phyloP scores from a whole-genome alignment of 2,113 vertebrate genomes.

The Aleadryas rufinucha region DNA sequence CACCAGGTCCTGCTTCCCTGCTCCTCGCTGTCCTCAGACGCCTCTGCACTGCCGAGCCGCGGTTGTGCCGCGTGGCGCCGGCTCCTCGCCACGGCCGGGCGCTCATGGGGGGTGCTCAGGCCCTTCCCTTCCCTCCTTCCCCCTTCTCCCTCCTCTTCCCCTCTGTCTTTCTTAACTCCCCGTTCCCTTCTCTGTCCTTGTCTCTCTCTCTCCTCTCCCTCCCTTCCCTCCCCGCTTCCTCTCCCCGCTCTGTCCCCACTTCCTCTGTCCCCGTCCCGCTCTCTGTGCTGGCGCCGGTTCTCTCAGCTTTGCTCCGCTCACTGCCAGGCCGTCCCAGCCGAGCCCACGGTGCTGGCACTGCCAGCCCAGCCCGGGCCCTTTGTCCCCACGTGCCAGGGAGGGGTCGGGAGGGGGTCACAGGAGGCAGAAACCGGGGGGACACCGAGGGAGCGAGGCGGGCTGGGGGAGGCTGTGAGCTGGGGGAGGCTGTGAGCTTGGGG shows the following conservation, averaged over 20 bases:
- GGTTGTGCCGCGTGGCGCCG: background rate
- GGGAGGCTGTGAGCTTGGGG: background rate
- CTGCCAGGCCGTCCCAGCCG: background rate
- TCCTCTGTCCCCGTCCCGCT: background rate
- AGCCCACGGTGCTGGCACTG: background rate
- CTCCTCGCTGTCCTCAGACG: background rate
- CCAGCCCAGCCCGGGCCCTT: background rate
- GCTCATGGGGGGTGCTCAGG: background rate
- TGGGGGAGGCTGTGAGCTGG: background rate
- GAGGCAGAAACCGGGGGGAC: background rate
- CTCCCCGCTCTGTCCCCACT: accelerated
- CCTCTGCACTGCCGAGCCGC: background rate
- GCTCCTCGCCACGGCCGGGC: accelerated
- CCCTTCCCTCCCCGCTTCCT: background rate
- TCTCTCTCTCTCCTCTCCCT: too few relatives aligned
- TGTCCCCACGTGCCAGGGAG: accelerated
- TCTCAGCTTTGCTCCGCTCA: background rate
- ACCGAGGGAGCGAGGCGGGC: accelerated
- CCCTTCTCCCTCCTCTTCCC: background rate
- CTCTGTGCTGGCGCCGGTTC: background rate
- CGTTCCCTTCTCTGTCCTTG: background rate
- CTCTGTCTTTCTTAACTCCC: background rate
- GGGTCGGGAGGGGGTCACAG: background rate
- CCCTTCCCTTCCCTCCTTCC: background rate
- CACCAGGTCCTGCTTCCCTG: background rate